Evolutionary conservation across 2,797 vertebrate genomes (phyloP).

Genomic region (Phalloptychus januarius): DNA sequence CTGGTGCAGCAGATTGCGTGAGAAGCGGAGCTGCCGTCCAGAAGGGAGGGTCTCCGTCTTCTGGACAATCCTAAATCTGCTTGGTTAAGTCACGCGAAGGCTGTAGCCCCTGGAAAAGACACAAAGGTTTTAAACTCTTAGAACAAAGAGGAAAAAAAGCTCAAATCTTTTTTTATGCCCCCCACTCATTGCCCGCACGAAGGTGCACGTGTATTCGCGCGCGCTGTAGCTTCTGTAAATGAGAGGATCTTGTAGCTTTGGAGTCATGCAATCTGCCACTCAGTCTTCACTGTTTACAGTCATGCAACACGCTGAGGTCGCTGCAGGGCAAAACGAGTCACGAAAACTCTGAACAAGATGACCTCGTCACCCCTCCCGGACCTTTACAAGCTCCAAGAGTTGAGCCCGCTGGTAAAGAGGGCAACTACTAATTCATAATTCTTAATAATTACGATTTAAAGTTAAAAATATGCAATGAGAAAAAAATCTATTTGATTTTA

Average conservation of each 20-base stretch:
- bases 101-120: constrained; percentile 80
- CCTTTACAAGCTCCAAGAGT: constrained; percentile 7
- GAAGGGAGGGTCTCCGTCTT: constrained; percentile 79
- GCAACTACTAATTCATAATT: not conserved
- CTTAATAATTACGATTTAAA: not conserved
- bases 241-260: constrained; percentile 75
- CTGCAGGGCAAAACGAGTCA: constrained; percentile 45
- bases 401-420: not conserved
- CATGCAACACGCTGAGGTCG: constrained; percentile 66
- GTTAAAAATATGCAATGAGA: too few relatives aligned
- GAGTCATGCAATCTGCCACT: constrained; percentile 81
- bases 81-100: constrained; percentile 86
- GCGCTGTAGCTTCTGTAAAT: constrained; percentile 69
- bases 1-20: constrained; percentile 78
- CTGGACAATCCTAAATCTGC: constrained; percentile 84
- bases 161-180: not conserved
- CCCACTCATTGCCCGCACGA: constrained; percentile 57
- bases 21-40: constrained; percentile 73
- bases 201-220: constrained; percentile 76
- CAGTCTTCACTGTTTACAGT: constrained; percentile 68
- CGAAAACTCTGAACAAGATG: constrained; percentile 37
- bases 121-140: constrained; percentile 79
- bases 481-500: not conserved
- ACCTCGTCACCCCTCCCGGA: constrained; percentile 22
- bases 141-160: constrained; percentile 75